Evolutionary conservation across 2,888 invertebrate species (phyloP), one percentile per base, ranked within the genome.

Genomic region (Aelia acuminata): DNA sequence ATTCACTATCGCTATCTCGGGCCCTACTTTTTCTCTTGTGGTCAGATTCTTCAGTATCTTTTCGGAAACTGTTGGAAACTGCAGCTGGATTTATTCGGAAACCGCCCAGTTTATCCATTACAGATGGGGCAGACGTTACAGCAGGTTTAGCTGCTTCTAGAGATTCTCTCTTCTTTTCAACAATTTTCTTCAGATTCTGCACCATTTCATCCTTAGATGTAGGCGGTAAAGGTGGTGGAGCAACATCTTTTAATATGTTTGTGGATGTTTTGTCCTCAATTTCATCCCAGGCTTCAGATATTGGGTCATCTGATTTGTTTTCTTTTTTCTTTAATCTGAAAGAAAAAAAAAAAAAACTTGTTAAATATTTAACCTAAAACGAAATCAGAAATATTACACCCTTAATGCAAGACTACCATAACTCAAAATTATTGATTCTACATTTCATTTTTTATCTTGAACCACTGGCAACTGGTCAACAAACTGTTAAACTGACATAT

Each of bases 321-420:
- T 50, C 93, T 92, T 95, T 95, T 92, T 95, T 95, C 92, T 95
- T 94, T 85, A 94, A 94, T 90, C 95, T 94, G 90, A 89, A 91
- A 91, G 88, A 63, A 87, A 90, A 89, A 84, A 89, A 57, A 57
- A 3, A 35, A 8, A 26, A 15, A 57, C n/a, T 57, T n/a, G 18
- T 75, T n/a, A 89, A 48, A 11, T 31, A 88, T 22, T 26, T 20
- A 20, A 22, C 49, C 13, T 84, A 39, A 20, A 26, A 43, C 8
- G 26, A 11, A 26, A 7, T 80, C 5, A 80, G 11, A 80, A 20
- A 47, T 10, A n/a, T n/a, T n/a, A n/a, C n/a, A n/a, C n/a, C n/a
- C n/a, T n/a, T n/a, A n/a, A n/a, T n/a, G n/a, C n/a, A n/a, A n/a
- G n/a, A n/a, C n/a, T n/a, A n/a, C n/a, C n/a, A n/a, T n/a, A n/a